Percentiles rank a stretch among this genome's conserved stretches.
Evolutionary conservation across 2,888 invertebrate species (phyloP).

Genomic region (Ochropleura leucogaster): DNA sequence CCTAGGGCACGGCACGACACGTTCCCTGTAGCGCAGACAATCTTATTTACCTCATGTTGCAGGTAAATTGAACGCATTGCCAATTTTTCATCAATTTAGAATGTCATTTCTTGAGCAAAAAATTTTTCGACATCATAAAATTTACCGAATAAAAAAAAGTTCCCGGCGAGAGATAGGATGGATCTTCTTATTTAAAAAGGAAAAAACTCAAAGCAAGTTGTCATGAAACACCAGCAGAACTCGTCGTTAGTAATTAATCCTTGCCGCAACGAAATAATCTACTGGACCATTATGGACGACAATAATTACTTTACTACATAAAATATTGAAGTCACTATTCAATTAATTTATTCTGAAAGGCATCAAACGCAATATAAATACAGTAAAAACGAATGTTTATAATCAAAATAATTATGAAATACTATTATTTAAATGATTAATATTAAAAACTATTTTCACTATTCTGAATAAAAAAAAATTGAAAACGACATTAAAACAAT

Average conservation of each 20-base stretch:
- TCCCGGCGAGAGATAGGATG: too few species aligned
- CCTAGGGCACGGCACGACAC: background rate
- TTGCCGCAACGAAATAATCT: background rate
- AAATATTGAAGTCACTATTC: background rate
- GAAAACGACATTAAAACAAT: too few species aligned
- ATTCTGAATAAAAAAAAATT: too few species aligned
- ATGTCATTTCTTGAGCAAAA: background rate
- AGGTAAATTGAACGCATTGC: background rate
- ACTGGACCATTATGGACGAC: background rate
- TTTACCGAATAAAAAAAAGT: background rate
- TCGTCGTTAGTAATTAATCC: too few species aligned
- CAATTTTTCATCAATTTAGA: background rate
- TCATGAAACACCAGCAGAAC: background rate
- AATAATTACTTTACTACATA: constrained; percentile 1
- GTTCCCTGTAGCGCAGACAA: background rate
- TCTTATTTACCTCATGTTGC: background rate
- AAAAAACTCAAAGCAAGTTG: background rate
- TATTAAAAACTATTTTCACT: too few species aligned
- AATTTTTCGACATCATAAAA: background rate
- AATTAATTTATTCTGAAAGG: background rate
- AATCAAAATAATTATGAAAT: too few species aligned
- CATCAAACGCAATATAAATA: too few species aligned
- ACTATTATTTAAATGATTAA: too few species aligned
- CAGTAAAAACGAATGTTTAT: too few species aligned
- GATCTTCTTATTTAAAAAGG: too few species aligned